These are phyloP conservation scores for Nezara viridula DNA, from an alignment of 2,888 invertebrate genomes.

Conservation along the genomic window DNA sequence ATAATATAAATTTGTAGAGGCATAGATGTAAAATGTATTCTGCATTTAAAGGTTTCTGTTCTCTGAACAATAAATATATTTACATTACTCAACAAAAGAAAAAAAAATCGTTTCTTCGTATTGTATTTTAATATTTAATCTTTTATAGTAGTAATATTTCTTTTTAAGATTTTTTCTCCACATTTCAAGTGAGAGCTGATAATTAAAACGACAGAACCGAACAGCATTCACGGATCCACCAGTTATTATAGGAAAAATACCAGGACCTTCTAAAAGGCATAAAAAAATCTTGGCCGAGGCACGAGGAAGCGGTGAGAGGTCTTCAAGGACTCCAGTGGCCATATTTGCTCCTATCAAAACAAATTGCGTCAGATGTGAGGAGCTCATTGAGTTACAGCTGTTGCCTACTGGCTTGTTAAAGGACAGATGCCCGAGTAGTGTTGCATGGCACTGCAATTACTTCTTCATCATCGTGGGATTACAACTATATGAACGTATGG, in stretches of 20 bases:
- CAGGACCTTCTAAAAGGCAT: neutral
- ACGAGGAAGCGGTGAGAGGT: neutral
- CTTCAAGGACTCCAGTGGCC: constrained; percentile 20
- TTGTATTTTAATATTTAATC: too few species aligned
- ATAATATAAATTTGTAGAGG: too few species aligned
- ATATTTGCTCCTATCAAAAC: constrained; percentile 17
- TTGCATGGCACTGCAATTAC: neutral
- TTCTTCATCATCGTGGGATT: neutral
- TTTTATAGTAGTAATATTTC: too few species aligned
- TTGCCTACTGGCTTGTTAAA: neutral
- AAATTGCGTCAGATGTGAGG: constrained; percentile 33
- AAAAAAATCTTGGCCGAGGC: neutral
- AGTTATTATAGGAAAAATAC: neutral
- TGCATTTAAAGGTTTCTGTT: too few species aligned
- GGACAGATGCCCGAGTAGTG: neutral
- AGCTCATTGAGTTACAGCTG: constrained; percentile 30
- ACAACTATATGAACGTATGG: neutral
- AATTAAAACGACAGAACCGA: neutral
- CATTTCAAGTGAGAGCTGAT: too few species aligned
- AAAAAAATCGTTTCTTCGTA: too few species aligned
- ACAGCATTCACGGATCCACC: neutral
- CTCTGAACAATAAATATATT: too few species aligned
- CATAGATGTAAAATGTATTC: too few species aligned
- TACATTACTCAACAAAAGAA: too few species aligned
- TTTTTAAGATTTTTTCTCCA: too few species aligned